Evolutionary conservation across 2,797 vertebrate genomes (phyloP), one percentile per base, ranked within the genome.

Genomic region (Discoglossus pictus): DNA sequence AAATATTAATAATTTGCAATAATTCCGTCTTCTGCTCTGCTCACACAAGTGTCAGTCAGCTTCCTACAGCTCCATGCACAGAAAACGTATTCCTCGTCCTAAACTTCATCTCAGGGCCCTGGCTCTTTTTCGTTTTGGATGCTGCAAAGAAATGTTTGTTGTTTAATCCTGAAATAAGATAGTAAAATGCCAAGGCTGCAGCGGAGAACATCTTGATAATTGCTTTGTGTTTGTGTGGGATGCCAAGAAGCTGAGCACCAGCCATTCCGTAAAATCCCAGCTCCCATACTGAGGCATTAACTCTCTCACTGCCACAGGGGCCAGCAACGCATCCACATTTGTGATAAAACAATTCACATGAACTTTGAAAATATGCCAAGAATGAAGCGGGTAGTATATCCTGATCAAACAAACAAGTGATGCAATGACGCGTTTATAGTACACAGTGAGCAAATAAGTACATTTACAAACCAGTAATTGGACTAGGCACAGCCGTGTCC

Each of bases 1-100:
- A 38, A 68, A 68, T 68, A 68, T 60, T 68, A 68, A 60, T 68
- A 68, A 53, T 51, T 11, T 42, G 46, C 18, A 16, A 51, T 68
- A 31, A 68, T 68, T 18, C 17, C 34, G 35, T 60, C 38, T 31
- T 68, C 25, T 16, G 24, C 12, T 34, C 31, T 51, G 43, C 44
- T 58, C 27, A 39, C 35, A 58, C 44, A 67, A 67, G 59, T 38
- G 40, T 51, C 56, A 35, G 31, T 24, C 35, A 34, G 62, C 54
- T 43, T 55, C 24, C 23, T 53, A 11, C 47, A 51, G 18, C 47
- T 40, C 15, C n/a, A n/a, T n/a, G n/a, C n/a, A n/a, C n/a, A n/a
- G n/a, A n/a, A n/a, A n/a, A n/a, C n/a, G n/a, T n/a, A n/a, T 42
- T 50, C 34, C 39, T 44, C 13, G 35, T 36, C 38, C 12, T 25